A percentile compares a stretch with the other conserved stretches of the same genome.
Evolutionary conservation across 2,113 vertebrate species (phyloP).

Genomic region (Helogale parvula): DNA sequence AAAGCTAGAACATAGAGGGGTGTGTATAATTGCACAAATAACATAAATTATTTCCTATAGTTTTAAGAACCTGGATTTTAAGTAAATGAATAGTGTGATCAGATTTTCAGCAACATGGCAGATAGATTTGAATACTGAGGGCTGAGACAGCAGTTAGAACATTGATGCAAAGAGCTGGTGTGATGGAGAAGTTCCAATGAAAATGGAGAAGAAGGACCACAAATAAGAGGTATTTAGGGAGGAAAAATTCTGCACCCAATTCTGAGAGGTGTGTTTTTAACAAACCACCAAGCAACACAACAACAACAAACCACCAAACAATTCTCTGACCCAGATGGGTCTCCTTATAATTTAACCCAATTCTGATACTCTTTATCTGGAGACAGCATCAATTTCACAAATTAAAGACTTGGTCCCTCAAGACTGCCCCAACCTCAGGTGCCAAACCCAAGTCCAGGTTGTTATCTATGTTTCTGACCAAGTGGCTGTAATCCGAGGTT

Average conservation of each 20-base stretch:
- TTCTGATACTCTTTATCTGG: not conserved
- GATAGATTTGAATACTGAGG: not conserved
- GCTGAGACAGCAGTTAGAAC: not conserved
- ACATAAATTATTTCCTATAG: not conserved
- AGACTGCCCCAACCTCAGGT: not conserved
- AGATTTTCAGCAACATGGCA: not conserved
- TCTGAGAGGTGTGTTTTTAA: not conserved
- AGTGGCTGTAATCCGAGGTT: not conserved
- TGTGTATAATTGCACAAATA: not conserved
- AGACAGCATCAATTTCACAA: not conserved
- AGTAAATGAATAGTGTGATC: not conserved
- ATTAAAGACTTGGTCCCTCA: not conserved
- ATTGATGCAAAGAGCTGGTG: not conserved
- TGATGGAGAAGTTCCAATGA: not conserved
- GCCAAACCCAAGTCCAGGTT: not conserved
- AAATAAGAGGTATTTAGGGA: not conserved
- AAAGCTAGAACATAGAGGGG: not conserved
- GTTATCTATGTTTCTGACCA: not conserved
- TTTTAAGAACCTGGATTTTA: constrained; percentile 11
- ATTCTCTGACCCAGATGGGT: not conserved
- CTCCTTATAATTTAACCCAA: not conserved
- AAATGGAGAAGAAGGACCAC: no score
- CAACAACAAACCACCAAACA: not conserved
- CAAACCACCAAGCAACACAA: not conserved
- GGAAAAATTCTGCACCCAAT: not conserved